Evolutionary conservation across 2,113 vertebrate genomes (phyloP).

Genomic region (Tragelaphus buxtoni): DNA sequence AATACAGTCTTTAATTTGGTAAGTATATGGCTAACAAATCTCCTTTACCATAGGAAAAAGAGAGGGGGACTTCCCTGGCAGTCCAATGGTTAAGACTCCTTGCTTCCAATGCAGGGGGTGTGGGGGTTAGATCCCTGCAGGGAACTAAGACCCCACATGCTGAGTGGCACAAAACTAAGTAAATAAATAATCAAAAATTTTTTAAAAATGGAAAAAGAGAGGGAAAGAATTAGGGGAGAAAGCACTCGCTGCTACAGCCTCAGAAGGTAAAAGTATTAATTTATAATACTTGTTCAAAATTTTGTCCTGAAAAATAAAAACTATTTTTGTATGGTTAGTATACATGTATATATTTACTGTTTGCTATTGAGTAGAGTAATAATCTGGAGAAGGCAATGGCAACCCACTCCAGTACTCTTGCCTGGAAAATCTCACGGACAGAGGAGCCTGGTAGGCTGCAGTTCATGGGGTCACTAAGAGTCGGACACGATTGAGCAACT

Average conservation of each 20-base stretch:
- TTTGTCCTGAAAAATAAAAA: not conserved
- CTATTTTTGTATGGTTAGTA: not conserved
- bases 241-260: not conserved
- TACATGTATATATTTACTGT: not conserved
- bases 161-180: not conserved
- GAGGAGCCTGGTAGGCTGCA: too few relatives aligned
- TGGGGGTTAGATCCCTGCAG: not conserved
- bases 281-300: not conserved
- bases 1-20: not conserved
- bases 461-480: too few relatives aligned
- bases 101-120: not conserved
- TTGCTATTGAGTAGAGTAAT: not conserved
- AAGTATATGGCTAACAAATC: not conserved
- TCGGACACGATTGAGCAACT: too few relatives aligned
- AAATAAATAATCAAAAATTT: not conserved
- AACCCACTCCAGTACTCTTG: too few relatives aligned
- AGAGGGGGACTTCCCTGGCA: not conserved
- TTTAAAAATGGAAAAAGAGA: not conserved
- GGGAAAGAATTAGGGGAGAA: not conserved
- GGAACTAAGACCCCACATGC: not conserved
- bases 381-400: not conserved
- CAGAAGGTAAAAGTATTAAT: not conserved
- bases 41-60: not conserved
- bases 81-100: not conserved
- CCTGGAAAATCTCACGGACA: too few relatives aligned